These are phyloP conservation scores for Lasioglossum lativentre DNA, from an alignment of 2,888 invertebrate genomes.

Conservation along the genomic window DNA sequence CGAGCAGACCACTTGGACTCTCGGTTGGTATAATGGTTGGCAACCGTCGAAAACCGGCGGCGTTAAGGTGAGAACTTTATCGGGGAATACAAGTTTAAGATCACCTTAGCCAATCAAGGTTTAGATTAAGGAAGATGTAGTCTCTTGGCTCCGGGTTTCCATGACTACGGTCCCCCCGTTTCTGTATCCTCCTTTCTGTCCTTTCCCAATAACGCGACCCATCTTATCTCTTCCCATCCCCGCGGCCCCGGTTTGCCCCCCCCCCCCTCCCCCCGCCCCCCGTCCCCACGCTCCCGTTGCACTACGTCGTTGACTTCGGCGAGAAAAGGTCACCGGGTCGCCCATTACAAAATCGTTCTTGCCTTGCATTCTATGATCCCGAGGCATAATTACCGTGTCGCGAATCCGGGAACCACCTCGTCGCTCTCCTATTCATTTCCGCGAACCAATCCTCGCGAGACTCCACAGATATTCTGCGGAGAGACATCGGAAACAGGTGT, in stretches of 20 bases:
- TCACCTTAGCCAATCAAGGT: constrained; percentile 70
- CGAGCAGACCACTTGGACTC: neutral
- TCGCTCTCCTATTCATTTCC: constrained; percentile 16
- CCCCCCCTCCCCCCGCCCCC: neutral
- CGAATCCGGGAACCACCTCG: neutral
- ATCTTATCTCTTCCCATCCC: constrained; percentile 23
- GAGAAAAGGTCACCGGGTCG: constrained; percentile 60
- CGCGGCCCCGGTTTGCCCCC: neutral
- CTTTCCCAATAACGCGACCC: constrained; percentile 59
- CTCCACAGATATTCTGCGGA: neutral
- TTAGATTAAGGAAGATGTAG: constrained; percentile 73
- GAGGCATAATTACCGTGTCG: constrained; percentile 9
- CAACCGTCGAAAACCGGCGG: constrained; percentile 11
- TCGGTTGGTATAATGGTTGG: neutral
- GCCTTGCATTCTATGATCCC: constrained; percentile 27
- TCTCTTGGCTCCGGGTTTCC: constrained; percentile 71
- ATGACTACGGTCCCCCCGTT: constrained; percentile 72
- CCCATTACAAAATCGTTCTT: constrained; percentile 25
- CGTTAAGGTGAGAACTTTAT: constrained; percentile 58
- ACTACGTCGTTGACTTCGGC: neutral
- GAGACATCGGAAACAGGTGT: neutral
- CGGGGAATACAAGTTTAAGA: constrained; percentile 60
- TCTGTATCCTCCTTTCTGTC: constrained; percentile 64
- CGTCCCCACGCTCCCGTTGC: neutral
- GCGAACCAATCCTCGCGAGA: neutral